These are phyloP conservation scores for Tenebrosternarchus preto DNA, from an alignment of 2,113 vertebrate species.

Conservation along the genomic window DNA sequence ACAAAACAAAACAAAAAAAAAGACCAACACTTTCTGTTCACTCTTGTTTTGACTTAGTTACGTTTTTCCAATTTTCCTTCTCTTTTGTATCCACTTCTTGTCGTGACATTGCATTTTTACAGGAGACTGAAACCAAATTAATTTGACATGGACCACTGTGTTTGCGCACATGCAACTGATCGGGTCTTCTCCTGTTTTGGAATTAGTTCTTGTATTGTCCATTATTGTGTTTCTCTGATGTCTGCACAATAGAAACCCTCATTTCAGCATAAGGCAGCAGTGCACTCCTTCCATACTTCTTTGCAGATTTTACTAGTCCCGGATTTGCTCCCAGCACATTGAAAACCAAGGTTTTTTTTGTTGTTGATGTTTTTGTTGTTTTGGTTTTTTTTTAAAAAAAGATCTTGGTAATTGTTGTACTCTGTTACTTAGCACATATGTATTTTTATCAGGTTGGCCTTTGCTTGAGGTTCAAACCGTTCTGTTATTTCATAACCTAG, in stretches of 20 bases:
- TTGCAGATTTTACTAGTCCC: background rate
- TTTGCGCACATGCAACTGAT: slow-evolving; percentile 57
- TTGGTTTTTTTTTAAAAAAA: too few species aligned
- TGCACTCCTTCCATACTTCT: background rate
- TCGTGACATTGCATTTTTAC: slow-evolving; percentile 21
- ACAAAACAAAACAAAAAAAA: background rate
- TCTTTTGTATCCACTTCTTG: background rate
- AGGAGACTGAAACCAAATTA: slow-evolving; percentile 66
- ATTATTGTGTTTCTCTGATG: background rate
- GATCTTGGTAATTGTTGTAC: too few species aligned
- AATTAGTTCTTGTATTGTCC: slow-evolving; percentile 36
- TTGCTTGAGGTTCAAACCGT: too few species aligned
- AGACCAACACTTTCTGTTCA: slow-evolving; percentile 41
- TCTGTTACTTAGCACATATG: too few species aligned
- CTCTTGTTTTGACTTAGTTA: background rate
- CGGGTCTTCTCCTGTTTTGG: slow-evolving; percentile 57
- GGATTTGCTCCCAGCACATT: background rate
- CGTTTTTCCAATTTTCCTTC: background rate
- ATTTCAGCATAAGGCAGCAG: background rate
- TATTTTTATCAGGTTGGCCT: too few species aligned
- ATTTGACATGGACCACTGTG: slow-evolving; percentile 35
- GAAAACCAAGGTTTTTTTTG: background rate
- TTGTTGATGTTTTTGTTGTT: too few species aligned
- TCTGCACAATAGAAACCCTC: background rate
- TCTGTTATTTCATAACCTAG: background rate